A percentile compares a stretch with the other conserved stretches of the same genome.
phyloP scores from a whole-genome alignment of 2,113 vertebrate species.

The Ariopsis seemanni region DNA sequence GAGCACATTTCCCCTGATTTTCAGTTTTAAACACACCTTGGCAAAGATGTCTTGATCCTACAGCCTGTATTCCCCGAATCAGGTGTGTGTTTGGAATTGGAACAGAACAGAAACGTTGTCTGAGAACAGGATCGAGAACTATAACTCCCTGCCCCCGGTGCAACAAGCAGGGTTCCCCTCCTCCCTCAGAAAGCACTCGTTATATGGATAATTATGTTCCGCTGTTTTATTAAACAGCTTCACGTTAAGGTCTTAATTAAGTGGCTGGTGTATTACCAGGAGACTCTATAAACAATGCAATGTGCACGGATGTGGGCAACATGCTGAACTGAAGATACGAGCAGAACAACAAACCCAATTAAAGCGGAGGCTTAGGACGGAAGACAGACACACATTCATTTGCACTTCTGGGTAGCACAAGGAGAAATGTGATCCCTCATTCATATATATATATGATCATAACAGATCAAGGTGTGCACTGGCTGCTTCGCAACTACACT shows the following conservation, averaged over 20 bases:
- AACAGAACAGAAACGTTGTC: not conserved
- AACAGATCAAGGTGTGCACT: slow-evolving; percentile 64
- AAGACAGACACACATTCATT: not conserved
- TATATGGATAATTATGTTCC: slow-evolving; percentile 48
- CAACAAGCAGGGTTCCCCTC: not conserved
- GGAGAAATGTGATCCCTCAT: not conserved
- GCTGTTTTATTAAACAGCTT: slow-evolving; percentile 49
- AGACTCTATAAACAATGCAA: slow-evolving; percentile 41
- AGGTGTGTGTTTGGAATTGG: not conserved
- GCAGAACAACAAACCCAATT: slow-evolving; percentile 41
- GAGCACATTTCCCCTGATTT: not conserved
- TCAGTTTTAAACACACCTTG: not conserved
- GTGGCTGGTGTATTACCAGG: slow-evolving; percentile 43
- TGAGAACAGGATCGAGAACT: not conserved
- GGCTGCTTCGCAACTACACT: slow-evolving; percentile 62
- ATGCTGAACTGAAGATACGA: slow-evolving; percentile 33
- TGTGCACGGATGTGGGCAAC: slow-evolving; percentile 18
- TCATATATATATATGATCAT: slow-evolving; percentile 33
- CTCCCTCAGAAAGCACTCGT: slow-evolving; percentile 37
- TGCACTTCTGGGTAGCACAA: slow-evolving; percentile 15
- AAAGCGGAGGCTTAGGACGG: slow-evolving; percentile 18
- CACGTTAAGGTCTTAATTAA: slow-evolving; percentile 48
- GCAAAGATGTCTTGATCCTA: not conserved
- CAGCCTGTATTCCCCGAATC: not conserved
- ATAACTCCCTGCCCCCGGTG: not conserved